Evolutionary conservation across 2,113 vertebrate species (phyloP).

Genomic region (Elgaria multicarinata): DNA sequence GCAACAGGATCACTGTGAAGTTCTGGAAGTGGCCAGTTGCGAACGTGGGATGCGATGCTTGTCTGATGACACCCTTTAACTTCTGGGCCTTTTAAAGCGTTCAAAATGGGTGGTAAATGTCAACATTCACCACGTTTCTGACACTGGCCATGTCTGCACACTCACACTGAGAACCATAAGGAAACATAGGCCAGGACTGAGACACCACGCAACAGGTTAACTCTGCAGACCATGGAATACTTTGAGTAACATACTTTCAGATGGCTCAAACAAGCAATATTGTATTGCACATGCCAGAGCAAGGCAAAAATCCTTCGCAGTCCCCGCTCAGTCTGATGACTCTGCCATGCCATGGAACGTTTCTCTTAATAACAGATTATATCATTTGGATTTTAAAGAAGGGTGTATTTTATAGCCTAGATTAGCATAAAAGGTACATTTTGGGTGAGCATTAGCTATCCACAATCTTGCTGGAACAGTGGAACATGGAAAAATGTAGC

Average conservation of each 20-base stretch:
- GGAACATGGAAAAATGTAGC: not conserved
- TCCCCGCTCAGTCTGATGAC: not conserved
- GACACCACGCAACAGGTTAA: not conserved
- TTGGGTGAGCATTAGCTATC: conserved; percentile 21
- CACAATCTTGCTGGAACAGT: conserved; percentile 8
- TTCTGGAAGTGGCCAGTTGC: too few relatives aligned
- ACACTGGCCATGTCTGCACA: not conserved
- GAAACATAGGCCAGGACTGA: not conserved
- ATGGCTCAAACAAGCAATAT: not conserved
- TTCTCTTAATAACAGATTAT: not conserved
- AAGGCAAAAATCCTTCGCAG: not conserved
- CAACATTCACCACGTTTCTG: not conserved
- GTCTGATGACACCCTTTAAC: too few relatives aligned
- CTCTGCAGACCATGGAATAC: not conserved
- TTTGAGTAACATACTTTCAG: conserved; percentile 1
- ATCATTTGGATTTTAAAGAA: not conserved
- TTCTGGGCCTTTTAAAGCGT: not conserved
- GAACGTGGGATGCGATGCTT: too few relatives aligned
- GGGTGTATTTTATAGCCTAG: not conserved
- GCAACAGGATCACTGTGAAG: too few relatives aligned
- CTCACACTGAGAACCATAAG: not conserved
- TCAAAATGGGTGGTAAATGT: not conserved
- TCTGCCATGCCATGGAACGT: not conserved
- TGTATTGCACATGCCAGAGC: not conserved
- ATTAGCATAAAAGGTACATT: conserved; percentile 48